A percentile compares a stretch with the other conserved stretches of the same genome.
phyloP scores from a whole-genome alignment of 2,888 invertebrate genomes.

The Venustoraphidia nigricollis region DNA sequence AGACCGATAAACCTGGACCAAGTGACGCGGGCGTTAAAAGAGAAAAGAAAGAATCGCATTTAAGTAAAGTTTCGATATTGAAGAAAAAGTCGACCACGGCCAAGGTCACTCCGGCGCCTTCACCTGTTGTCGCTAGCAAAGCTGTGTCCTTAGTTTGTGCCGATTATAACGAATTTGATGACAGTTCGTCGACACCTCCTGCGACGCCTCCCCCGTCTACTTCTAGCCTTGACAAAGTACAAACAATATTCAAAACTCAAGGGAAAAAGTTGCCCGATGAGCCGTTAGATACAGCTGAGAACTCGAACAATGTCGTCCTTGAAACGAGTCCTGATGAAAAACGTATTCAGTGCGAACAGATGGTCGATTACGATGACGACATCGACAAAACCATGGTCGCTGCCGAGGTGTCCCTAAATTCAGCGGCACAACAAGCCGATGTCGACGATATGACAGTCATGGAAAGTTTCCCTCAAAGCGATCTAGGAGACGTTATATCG shows the following conservation, averaged over 20 bases:
- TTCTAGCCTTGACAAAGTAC: slow-evolving; percentile 1
- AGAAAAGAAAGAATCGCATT: slow-evolving; percentile 29
- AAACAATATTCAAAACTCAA: slow-evolving; percentile 15
- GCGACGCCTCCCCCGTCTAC: slow-evolving; percentile 29
- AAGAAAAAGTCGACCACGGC: slow-evolving; percentile 32
- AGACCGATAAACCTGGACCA: slow-evolving; percentile 12
- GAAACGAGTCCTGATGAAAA: slow-evolving; percentile 29
- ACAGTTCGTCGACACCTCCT: slow-evolving; percentile 38
- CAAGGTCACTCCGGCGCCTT: slow-evolving; percentile 22
- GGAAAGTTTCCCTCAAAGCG: slow-evolving; percentile 35
- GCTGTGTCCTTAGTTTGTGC: slow-evolving; percentile 36
- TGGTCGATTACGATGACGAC: slow-evolving; percentile 42
- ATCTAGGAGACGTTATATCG: slow-evolving; percentile 40
- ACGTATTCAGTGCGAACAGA: slow-evolving; percentile 30
- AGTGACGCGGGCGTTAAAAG: slow-evolving; percentile 16
- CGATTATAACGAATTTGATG: slow-evolving; percentile 43
- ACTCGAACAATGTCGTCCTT: slow-evolving; percentile 16
- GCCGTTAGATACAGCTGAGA: background rate
- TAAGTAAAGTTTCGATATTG: slow-evolving; percentile 40
- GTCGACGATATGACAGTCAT: slow-evolving; percentile 40
- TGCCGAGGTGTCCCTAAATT: slow-evolving; percentile 39
- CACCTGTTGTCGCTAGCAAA: slow-evolving; percentile 25
- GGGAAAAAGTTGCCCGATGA: slow-evolving; percentile 13
- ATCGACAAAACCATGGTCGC: slow-evolving; percentile 39
- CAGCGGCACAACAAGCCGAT: slow-evolving; percentile 39